Evolutionary conservation across 2,888 invertebrate species (phyloP).

Genomic region (Nasonovia ribisnigri): DNA sequence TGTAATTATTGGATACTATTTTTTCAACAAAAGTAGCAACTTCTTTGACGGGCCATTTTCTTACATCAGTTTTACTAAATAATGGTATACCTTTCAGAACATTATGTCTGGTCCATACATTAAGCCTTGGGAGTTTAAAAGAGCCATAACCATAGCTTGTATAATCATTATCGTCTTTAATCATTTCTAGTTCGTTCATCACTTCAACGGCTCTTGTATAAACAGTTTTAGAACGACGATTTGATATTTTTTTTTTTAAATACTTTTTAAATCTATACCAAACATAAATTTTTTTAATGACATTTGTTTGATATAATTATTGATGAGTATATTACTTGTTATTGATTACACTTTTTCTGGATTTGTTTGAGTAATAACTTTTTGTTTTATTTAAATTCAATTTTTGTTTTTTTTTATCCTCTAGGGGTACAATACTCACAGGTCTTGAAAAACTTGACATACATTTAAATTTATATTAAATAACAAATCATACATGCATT

Average conservation of each 20-base stretch:
- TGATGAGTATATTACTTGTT: conserved; percentile 18
- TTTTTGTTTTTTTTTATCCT: conserved; percentile 12
- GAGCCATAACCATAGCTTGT: background rate
- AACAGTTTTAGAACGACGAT: background rate
- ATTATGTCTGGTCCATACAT: conserved; percentile 45
- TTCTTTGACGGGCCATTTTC: conserved; percentile 29
- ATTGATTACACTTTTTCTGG: background rate
- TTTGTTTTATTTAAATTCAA: background rate
- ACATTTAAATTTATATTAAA: conserved; percentile 11
- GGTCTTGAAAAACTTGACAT: background rate
- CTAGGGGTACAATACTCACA: background rate
- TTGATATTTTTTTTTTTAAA: background rate
- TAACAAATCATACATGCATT: background rate
- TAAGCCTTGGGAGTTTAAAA: background rate
- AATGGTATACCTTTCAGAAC: conserved; percentile 32
- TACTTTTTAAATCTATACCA: background rate
- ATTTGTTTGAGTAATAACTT: background rate
- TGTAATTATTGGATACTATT: background rate
- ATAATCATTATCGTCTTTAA: background rate
- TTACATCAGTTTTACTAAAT: conserved; percentile 9
- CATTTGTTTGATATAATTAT: background rate
- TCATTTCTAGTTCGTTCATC: background rate
- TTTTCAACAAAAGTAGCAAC: conserved; percentile 50
- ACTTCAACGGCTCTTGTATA: background rate
- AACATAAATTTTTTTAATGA: background rate